Evolutionary conservation across 2,888 invertebrate species (phyloP).

Genomic region (Agonum fuliginosum): DNA sequence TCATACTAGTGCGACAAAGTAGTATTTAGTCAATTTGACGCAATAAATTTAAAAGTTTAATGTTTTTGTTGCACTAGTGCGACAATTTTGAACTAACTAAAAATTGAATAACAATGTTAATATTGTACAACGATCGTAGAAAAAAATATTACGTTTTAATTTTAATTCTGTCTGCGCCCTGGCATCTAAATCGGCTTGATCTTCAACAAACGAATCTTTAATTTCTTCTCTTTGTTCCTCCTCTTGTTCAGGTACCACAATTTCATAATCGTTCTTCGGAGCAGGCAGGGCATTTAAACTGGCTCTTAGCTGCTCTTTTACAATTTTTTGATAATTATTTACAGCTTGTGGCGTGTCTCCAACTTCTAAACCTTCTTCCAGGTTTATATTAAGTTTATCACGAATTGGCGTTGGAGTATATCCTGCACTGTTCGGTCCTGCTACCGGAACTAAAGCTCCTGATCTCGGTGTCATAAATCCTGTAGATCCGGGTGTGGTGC

Average conservation of each 20-base stretch:
- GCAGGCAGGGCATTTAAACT: slow-evolving; percentile 88
- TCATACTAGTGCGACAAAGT: no score
- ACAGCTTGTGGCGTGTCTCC: slow-evolving; percentile 83
- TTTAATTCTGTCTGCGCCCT: slow-evolving; percentile 81
- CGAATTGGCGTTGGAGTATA: slow-evolving; percentile 86
- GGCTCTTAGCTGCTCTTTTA: slow-evolving; percentile 83
- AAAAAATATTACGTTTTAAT: slow-evolving; percentile 77
- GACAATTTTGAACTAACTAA: no score
- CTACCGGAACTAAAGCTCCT: slow-evolving; percentile 72
- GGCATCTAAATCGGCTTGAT: slow-evolving; percentile 91
- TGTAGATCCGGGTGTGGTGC: slow-evolving; percentile 78
- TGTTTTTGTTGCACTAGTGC: no score
- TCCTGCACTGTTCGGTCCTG: slow-evolving; percentile 64
- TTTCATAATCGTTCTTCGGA: slow-evolving; percentile 98
- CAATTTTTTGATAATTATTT: slow-evolving; percentile 81
- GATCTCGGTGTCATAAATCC: slow-evolving; percentile 77
- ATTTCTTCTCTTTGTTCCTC: slow-evolving; percentile 73
- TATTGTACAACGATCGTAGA: no score
- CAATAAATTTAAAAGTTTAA: no score
- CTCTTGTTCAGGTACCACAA: slow-evolving; percentile 94
- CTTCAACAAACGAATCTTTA: slow-evolving; percentile 77
- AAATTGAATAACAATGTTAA: no score
- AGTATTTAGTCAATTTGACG: no score
- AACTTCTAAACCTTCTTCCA: slow-evolving; percentile 85
- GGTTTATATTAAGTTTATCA: slow-evolving; percentile 96